Base-by-base conservation (phyloP, 2,888 invertebrate genomes). In the Sinodicranocentrus sp. region DNA sequence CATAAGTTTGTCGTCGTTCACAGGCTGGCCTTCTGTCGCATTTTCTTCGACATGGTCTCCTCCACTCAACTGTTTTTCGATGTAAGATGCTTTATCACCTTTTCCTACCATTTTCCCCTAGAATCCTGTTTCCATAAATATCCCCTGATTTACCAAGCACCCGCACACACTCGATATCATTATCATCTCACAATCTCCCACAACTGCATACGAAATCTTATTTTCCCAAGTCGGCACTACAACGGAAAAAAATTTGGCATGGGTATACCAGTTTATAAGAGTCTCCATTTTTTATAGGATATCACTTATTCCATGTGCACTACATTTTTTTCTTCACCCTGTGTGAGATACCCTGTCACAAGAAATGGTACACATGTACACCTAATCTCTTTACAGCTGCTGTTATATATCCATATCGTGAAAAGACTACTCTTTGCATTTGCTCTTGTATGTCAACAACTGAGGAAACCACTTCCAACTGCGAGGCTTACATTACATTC, bases 371-470 rank as follows among this genome's bases (percentile, higher is more conserved):
- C 73, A 73, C 59, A 73, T 73, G 59, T 73, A 54, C 8, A 39
- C 70, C 59, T 78, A 78, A 78, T 78, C 78, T 78, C 70, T 77
- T 67, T 75, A 33, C 54, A 28, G 28, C 65, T 59, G 1, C 21
- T 61, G 13, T 70, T 6, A 39, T 52, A 5, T 52, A n/a, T n/a
- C n/a, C n/a, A n/a, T n/a, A n/a, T n/a, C n/a, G n/a, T n/a, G n/a
- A n/a, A n/a, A n/a, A 33, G 19, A 63, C 48, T 71, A 57, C 25
- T 84, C 79, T 33, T 71, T 80, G 79, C 85, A 85, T 85, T 85
- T 85, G 83, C 83, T 85, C 83, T 83, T 76, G 85, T 73, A 83
- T 85, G 85, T 85, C 85, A 85, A 85, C 85, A 82, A 77, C 82
- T 85, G 61, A 77, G 77, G 78, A 77, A 82, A 82, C 76, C 82